Evolutionary conservation across 1,140 invertebrate genomes (phyloP).

Genomic region (Leptonema lineaticorne): DNA sequence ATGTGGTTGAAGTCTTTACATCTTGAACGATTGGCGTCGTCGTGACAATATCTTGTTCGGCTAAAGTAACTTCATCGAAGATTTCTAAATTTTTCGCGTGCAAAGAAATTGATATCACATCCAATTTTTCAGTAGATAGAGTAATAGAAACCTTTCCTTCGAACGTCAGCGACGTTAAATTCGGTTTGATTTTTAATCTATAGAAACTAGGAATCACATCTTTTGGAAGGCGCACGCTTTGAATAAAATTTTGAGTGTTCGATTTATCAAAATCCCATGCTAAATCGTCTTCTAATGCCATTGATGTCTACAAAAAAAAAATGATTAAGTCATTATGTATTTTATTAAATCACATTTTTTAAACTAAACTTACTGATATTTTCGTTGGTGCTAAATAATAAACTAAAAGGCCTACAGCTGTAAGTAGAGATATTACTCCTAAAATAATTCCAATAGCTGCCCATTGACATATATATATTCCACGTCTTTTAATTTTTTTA

Average conservation of each 20-base stretch:
- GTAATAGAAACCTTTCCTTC: conserved; percentile 63
- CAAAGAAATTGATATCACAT: conserved; percentile 59
- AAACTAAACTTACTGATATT: too few species aligned
- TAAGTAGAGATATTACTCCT: conserved; percentile 45
- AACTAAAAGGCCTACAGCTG: conserved; percentile 50
- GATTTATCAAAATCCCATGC: conserved; percentile 33
- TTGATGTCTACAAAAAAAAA: conserved; percentile 23
- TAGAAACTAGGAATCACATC: conserved; percentile 68
- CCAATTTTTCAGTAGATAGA: conserved; percentile 46
- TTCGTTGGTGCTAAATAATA: conserved; percentile 47
- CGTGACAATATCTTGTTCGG: conserved; percentile 44
- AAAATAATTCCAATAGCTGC: conserved; percentile 47
- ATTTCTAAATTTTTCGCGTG: conserved; percentile 67
- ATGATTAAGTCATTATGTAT: too few species aligned
- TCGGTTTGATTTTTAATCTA: conserved; percentile 63
- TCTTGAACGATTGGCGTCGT: neutral
- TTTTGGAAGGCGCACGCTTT: conserved; percentile 57
- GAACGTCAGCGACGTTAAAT: conserved; percentile 63
- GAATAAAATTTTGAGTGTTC: conserved; percentile 23
- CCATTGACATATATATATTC: conserved; percentile 51
- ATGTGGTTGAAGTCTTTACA: too few species aligned
- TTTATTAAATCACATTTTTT: too few species aligned
- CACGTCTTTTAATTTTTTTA: conserved; percentile 49
- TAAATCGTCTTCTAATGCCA: conserved; percentile 33
- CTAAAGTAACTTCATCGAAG: conserved; percentile 47